A percentile compares a stretch with the other conserved stretches of the same genome.
phyloP scores from a whole-genome alignment of 2,797 vertebrate species.

The Aphelocoma californica region DNA sequence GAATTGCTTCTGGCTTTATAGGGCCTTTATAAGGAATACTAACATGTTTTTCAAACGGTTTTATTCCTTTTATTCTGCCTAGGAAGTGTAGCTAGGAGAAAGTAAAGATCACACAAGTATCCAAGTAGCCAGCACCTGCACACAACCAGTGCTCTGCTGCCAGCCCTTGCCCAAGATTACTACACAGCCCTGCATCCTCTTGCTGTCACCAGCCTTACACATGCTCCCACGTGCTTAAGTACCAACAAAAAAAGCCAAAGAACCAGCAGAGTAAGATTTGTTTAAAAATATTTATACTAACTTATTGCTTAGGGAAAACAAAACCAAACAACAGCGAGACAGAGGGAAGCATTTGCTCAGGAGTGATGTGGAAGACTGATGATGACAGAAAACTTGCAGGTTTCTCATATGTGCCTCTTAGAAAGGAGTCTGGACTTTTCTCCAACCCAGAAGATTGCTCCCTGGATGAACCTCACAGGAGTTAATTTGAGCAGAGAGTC shows the following conservation, averaged over 20 bases:
- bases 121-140: accelerated
- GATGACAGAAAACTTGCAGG: background rate
- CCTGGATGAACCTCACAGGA: background rate
- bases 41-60: accelerated
- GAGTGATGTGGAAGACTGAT: background rate
- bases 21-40: background rate
- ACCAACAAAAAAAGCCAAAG: background rate
- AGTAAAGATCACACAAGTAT: accelerated
- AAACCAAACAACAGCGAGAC: background rate
- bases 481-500: background rate
- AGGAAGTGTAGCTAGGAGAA: background rate
- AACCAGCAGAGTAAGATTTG: too few relatives aligned
- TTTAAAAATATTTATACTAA: background rate
- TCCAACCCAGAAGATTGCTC: background rate
- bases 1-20: background rate
- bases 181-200: background rate
- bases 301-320: background rate
- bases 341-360: background rate
- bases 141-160: background rate
- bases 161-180: background rate
- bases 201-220: background rate
- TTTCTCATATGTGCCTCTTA: background rate
- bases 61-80: background rate
- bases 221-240: accelerated
- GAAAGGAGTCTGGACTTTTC: background rate